A percentile compares a stretch with the other conserved stretches of the same genome.
Evolutionary conservation across 2,888 invertebrate species (phyloP).

Genomic region (Stramonita haemastoma): DNA sequence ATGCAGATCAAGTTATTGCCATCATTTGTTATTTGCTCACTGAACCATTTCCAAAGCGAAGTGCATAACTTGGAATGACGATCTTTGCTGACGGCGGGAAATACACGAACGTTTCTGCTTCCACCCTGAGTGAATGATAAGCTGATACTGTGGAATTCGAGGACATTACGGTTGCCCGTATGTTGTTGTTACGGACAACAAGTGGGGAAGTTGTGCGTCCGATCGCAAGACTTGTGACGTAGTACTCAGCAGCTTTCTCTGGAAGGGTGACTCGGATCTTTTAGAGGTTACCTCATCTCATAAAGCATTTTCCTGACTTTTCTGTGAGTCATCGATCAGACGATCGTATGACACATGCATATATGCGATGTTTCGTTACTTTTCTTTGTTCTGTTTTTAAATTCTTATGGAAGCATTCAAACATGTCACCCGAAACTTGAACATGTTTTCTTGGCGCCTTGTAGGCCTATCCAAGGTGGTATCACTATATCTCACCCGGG

Average conservation of each 20-base stretch:
- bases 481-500: no score
- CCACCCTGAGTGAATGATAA: conserved; percentile 56
- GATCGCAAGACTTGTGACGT: conserved; percentile 47
- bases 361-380: no score
- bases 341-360: no score
- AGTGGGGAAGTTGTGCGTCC: conserved; percentile 46
- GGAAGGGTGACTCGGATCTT: no score
- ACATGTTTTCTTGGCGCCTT: no score
- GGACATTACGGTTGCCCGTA: conserved; percentile 66
- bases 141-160: conserved; percentile 71
- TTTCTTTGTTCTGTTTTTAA: no score
- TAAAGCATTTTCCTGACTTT: no score
- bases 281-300: no score
- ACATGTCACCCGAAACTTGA: no score
- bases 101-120: conserved; percentile 39
- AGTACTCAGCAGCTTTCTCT: not conserved
- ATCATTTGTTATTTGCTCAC: conserved; percentile 30
- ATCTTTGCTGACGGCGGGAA: conserved; percentile 36
- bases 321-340: no score
- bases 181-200: conserved; percentile 75
- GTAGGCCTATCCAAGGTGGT: no score
- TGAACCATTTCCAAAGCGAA: conserved; percentile 11
- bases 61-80: conserved; percentile 22
- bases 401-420: no score
- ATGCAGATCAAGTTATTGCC: conserved; percentile 39